These are phyloP conservation scores for Trinorchestia longiramus DNA, from an alignment of 1,140 invertebrate species.

Conservation along the genomic window DNA sequence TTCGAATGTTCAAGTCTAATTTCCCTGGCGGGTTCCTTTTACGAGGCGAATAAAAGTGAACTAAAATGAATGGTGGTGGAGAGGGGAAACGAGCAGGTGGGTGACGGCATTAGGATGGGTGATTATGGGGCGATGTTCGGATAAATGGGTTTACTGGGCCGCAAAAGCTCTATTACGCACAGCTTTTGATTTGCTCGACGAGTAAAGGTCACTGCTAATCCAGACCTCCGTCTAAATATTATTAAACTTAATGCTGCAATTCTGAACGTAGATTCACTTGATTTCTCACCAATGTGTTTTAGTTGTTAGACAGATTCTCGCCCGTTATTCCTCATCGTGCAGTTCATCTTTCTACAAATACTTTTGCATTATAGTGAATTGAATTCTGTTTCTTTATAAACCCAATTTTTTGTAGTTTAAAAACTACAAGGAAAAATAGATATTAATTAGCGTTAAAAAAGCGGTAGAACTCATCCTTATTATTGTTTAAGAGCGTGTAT, in stretches of 20 bases:
- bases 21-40: conserved; percentile 46
- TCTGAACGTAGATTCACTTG: neutral
- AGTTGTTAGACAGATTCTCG: too few relatives aligned
- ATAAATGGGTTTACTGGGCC: conserved; percentile 20
- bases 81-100: neutral
- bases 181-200: neutral
- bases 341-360: neutral
- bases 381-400: too few relatives aligned
- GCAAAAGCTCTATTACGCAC: neutral
- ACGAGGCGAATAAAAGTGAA: conserved; percentile 43
- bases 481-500: too few relatives aligned
- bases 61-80: conserved; percentile 44
- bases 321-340: neutral
- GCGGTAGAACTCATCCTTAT: too few relatives aligned
- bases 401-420: too few relatives aligned
- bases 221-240: neutral
- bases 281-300: neutral
- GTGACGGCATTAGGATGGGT: neutral
- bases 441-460: too few relatives aligned
- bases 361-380: too few relatives aligned
- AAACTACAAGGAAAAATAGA: too few relatives aligned
- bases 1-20: conserved; percentile 49
- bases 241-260: too few relatives aligned
- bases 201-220: neutral
- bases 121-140: conserved; percentile 18